Base-by-base conservation (phyloP, 2,113 vertebrate species). In the Pandion haliaetus region DNA sequence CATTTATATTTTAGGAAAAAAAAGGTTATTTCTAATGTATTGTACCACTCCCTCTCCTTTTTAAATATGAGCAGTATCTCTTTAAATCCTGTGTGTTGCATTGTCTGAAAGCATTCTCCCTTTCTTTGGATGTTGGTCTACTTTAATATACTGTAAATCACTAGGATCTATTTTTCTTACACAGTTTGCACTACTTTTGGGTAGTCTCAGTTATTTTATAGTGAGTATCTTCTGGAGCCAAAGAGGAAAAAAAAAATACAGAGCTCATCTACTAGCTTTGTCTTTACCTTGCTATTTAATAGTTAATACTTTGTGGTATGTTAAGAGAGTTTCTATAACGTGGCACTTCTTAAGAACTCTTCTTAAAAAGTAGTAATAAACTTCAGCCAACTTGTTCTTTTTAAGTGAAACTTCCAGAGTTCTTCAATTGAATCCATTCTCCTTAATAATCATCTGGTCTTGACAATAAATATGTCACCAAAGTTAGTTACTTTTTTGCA, bases 331-430 rank as follows among this genome's bases (percentile, higher is more conserved):
- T 97, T 91, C 82, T 97, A 87, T 95, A 91, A 97, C 57, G 49
- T 95, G 96, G 96, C 83, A 86, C 66, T 96, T 97, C 73, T 78
- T 95, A 97, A 88, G 70, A 96, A 63, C 65, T 84, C 24, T 95
- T 95, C 81, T 90, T 63, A 79, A 96, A 79, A 97, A 94, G 80
- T 92, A 55, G 20, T 80, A 93, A 92, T 89, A 83, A 94, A 82
- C 91, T 88, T 87, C 66, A 88, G 95, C 89, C 96, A 98, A 50
- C 65, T 97, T 87, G 81, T 96, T 97, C 61, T 90, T 96, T 95
- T 90, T 57, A 57, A 69, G 77, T 95, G 73, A 95, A 97, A 94
- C 77, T 92, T 96, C 67, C 71, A 78, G 79, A 69, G 67, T 78
- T 85, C 94, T 97, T 91, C 90, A 78, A 28, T 80, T 84, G 73